Evolutionary conservation across 2,888 invertebrate species (phyloP).

Genomic region (Thecophora atra): DNA sequence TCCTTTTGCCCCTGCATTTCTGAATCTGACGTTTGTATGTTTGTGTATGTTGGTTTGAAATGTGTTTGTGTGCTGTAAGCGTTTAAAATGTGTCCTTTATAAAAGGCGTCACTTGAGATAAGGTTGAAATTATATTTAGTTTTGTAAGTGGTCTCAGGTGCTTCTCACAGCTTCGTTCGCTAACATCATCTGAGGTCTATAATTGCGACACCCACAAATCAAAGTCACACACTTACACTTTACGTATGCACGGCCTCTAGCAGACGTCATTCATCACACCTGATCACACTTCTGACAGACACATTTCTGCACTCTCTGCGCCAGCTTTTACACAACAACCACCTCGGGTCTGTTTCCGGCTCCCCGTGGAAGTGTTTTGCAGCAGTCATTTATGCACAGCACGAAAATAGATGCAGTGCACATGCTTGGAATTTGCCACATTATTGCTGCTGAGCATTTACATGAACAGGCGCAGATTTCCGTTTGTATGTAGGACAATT

Average conservation of each 20-base stretch:
- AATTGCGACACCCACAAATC: slow-evolving; percentile 18
- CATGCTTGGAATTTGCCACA: no score
- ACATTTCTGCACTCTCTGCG: no score
- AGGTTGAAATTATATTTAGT: background rate
- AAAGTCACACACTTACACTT: background rate
- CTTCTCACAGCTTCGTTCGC: slow-evolving; percentile 10
- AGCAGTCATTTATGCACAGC: no score
- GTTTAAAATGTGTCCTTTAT: background rate
- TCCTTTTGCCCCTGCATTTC: background rate
- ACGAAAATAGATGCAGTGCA: no score
- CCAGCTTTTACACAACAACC: no score
- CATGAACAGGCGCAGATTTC: no score
- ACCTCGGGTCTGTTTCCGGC: no score
- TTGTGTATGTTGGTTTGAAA: background rate
- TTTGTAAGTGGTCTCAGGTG: background rate
- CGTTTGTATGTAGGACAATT: no score
- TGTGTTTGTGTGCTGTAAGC: background rate
- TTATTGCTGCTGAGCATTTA: no score
- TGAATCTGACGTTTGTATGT: background rate
- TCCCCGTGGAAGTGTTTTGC: no score
- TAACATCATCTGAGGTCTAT: slow-evolving; percentile 12
- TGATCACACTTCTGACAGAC: no score
- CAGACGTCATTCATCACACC: background rate
- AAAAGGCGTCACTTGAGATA: background rate
- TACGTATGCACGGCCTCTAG: background rate